Evolutionary conservation across 2,797 vertebrate species (phyloP).

Genomic region (Gymnoscopelus microlampas): DNA sequence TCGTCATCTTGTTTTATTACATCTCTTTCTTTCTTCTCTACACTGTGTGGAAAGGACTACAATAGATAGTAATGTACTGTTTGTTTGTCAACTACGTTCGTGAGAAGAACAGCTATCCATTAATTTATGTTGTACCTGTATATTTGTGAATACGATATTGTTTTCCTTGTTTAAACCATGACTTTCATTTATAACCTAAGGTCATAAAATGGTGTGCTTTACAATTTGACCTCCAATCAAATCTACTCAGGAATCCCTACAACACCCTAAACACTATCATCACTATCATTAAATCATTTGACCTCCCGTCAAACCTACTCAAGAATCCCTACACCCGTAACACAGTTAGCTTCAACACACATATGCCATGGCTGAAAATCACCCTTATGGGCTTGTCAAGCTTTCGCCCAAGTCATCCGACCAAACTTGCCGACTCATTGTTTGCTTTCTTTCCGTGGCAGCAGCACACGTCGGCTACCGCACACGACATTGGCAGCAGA

Average conservation of each 20-base stretch:
- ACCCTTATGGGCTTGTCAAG: constrained; percentile 40
- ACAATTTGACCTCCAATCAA: no score
- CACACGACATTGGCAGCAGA: constrained; percentile 79
- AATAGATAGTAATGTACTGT: no score
- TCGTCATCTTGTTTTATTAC: constrained; percentile 19
- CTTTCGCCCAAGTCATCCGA: constrained; percentile 55
- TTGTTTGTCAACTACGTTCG: no score
- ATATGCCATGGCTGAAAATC: constrained; percentile 50
- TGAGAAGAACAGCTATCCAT: no score
- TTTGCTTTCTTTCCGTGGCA: constrained; percentile 72
- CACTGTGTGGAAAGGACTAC: not conserved
- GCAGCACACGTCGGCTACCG: constrained; percentile 70
- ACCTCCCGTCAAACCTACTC: constrained; percentile 51
- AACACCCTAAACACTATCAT: not conserved
- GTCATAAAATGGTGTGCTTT: no score
- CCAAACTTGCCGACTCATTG: constrained; percentile 66
- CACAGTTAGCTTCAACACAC: constrained; percentile 26
- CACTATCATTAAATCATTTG: constrained; percentile 45
- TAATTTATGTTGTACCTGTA: no score
- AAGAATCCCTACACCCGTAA: constrained; percentile 32
- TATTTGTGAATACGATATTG: no score
- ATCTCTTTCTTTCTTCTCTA: constrained; percentile 14
- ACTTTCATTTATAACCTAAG: no score
- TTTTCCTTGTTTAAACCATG: no score
- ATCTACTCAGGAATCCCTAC: no score